phyloP scores from a whole-genome alignment of 2,888 invertebrate genomes.

The Eurytoma californica region DNA sequence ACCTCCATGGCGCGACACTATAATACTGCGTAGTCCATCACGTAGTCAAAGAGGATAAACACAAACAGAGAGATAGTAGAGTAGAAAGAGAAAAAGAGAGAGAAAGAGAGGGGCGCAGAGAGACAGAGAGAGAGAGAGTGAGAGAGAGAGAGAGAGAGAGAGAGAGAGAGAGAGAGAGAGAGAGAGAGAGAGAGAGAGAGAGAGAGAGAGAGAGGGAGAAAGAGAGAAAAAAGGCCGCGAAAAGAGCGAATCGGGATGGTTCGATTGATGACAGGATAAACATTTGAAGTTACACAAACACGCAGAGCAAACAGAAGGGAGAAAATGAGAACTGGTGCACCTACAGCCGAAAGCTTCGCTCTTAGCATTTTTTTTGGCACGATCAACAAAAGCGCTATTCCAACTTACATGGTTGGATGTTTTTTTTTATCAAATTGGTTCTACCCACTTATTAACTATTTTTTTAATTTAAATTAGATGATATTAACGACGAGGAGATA shows the following conservation, averaged over 20 bases:
- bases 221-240: neutral
- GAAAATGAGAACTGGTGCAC: neutral
- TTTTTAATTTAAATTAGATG: too few relatives aligned
- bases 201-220: neutral
- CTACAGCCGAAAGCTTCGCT: too few relatives aligned
- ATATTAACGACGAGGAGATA: too few relatives aligned
- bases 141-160: neutral
- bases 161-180: neutral
- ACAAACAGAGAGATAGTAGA: neutral
- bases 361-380: too few relatives aligned
- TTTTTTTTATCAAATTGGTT: too few relatives aligned
- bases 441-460: too few relatives aligned
- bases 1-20: neutral
- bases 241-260: neutral
- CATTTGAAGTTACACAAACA: slow-evolving; percentile 2
- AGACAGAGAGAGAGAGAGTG: too few relatives aligned
- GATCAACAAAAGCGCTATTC: too few relatives aligned
- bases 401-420: too few relatives aligned
- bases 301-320: neutral
- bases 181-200: neutral
- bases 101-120: neutral
- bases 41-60: neutral
- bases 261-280: slow-evolving; percentile 17
- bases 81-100: neutral
- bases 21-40: neutral